These are phyloP conservation scores for Philopotamus ludificatus DNA, from an alignment of 1,140 invertebrate species.

Conservation along the genomic window DNA sequence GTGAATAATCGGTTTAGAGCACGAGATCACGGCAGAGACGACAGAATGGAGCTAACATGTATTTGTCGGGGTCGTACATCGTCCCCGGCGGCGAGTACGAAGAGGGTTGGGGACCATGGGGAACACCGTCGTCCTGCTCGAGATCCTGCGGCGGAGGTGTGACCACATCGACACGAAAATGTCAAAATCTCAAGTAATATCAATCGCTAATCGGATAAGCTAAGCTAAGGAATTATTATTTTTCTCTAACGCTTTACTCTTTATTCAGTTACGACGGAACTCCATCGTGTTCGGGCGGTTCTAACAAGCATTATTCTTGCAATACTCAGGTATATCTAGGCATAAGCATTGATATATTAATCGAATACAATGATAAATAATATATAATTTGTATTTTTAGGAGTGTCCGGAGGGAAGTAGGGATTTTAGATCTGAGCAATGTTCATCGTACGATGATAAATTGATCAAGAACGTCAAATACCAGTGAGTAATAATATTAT, in stretches of 20 bases:
- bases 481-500: slow-evolving; percentile 61
- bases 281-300: slow-evolving; percentile 69
- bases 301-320: slow-evolving; percentile 83
- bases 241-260: neutral
- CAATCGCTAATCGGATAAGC: neutral
- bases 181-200: slow-evolving; percentile 63
- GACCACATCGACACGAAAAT: slow-evolving; percentile 70
- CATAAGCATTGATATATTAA: neutral
- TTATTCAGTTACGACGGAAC: slow-evolving; percentile 59
- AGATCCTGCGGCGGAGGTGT: slow-evolving; percentile 90
- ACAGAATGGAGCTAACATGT: slow-evolving; percentile 69
- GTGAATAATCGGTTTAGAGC: slow-evolving; percentile 7
- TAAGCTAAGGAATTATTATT: neutral
- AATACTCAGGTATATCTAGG: slow-evolving; percentile 71
- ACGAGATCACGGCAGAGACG: slow-evolving; percentile 66
- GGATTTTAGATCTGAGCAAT: slow-evolving; percentile 86
- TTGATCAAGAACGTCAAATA: slow-evolving; percentile 76
- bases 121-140: slow-evolving; percentile 72
- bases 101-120: slow-evolving; percentile 74
- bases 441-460: slow-evolving; percentile 72
- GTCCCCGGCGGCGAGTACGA: slow-evolving; percentile 63
- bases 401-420: slow-evolving; percentile 73
- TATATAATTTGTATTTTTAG: slow-evolving; percentile 49
- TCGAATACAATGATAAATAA: neutral
- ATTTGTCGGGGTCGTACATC: slow-evolving; percentile 65